These are phyloP conservation scores for Cyprinodon variegatus DNA, from an alignment of 2,113 vertebrate species.

Conservation along the genomic window DNA sequence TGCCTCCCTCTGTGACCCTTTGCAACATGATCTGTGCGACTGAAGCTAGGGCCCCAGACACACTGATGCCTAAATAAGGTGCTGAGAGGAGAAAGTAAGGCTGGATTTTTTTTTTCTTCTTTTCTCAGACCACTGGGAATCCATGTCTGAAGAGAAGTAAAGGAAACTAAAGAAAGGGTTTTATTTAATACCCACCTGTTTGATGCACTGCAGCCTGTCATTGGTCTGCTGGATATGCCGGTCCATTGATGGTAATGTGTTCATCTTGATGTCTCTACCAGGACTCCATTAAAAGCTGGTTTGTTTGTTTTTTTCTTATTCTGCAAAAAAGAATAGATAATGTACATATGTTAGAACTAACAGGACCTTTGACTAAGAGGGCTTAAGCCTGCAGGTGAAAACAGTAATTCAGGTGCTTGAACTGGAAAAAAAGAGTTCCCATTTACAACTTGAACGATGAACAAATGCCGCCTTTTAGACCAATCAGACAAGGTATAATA, in stretches of 20 bases:
- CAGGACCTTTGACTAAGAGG: slow-evolving; percentile 26
- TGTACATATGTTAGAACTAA: slow-evolving; percentile 41
- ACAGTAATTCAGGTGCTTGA: slow-evolving; percentile 45
- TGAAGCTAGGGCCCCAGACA: slow-evolving; percentile 73
- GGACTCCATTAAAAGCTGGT: slow-evolving; percentile 94
- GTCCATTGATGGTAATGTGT: slow-evolving; percentile 95
- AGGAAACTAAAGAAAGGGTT: not conserved
- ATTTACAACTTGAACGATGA: no score
- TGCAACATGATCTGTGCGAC: slow-evolving; percentile 74
- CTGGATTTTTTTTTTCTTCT: slow-evolving; percentile 26
- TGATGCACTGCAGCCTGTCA: slow-evolving; percentile 98
- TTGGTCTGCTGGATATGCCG: slow-evolving; percentile 99
- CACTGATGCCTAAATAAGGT: slow-evolving; percentile 76
- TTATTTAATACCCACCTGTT: slow-evolving; percentile 86
- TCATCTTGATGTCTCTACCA: slow-evolving; percentile 99
- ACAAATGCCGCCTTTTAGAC: not conserved
- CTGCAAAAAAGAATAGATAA: slow-evolving; percentile 75
- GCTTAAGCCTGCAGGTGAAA: slow-evolving; percentile 53
- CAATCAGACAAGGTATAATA: no score
- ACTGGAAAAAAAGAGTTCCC: slow-evolving; percentile 13
- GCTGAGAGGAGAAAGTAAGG: slow-evolving; percentile 38
- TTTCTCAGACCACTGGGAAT: not conserved
- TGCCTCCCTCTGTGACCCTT: slow-evolving; percentile 56
- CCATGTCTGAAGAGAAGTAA: not conserved
- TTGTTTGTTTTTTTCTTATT: slow-evolving; percentile 78